Evolutionary conservation across 2,888 invertebrate species (phyloP), one percentile per base, ranked within the genome.

Genomic region (Calameuta idolon): DNA sequence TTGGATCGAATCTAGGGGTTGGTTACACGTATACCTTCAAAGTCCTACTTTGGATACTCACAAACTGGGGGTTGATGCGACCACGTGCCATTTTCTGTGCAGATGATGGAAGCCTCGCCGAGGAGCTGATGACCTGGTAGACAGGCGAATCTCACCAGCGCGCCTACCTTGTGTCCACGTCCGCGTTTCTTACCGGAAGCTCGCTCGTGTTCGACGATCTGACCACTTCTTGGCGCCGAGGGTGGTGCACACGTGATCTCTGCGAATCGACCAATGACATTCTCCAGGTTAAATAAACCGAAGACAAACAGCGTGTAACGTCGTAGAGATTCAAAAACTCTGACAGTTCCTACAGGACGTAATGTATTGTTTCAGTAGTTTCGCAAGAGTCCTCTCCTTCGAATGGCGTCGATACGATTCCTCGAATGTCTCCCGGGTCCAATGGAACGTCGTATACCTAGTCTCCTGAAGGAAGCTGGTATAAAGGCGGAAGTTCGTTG

Each of bases 61-160:
- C 97, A 97, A 90, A 96, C 95, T 75, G 97, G 97, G 15, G 96
- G 95, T 34, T 96, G 95, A 90, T 97, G 96, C 2, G 97, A 97
- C 97, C 97, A 97, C 89, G 95, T 95, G 74, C 97, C 97, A 81
- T 95, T 96, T 90, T 97, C 97, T 11, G 96, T 97, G 92, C 97
- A 97, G 74, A 97, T 96, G 84, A 96, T 95, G 81, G 96, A 96
- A 0, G 95, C 94, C 90, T 97, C 96, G 5, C 97, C 97, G 37
- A 95, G 92, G n/a, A 95, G 92, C 81, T 93, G 92, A 90, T 95
- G 95, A 34, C 94, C 94, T 75, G 94, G 94, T 82, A 94, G 93
- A 90, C 96, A 96, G 71, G 95, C 94, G 92, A 96, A 97, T 87
- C 95, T 95, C 85, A 97, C 95, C 78, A 97, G 93, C 80, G 96